A percentile compares a stretch with the other conserved stretches of the same genome.
These are phyloP conservation scores for Erebia epiphron DNA, from an alignment of 2,888 invertebrate species.

Conservation along the genomic window DNA sequence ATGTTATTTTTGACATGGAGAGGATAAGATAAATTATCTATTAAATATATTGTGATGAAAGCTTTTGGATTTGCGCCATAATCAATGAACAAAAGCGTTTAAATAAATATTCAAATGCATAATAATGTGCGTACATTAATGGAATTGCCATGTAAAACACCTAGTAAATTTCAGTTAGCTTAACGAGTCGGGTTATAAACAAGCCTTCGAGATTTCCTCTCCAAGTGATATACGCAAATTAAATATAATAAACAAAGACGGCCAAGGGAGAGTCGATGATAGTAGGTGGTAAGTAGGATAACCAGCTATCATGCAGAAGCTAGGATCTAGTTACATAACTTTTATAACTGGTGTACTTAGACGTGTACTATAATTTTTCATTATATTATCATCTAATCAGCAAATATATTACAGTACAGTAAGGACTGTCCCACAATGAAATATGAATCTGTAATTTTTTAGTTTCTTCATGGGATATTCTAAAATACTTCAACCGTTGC, in stretches of 20 bases:
- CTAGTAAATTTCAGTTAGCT: slow-evolving; percentile 41
- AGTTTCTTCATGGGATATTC: too few species aligned
- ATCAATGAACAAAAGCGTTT: slow-evolving; percentile 24
- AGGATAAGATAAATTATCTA: too few species aligned
- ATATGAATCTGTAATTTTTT: too few species aligned
- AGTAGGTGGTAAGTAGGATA: slow-evolving; percentile 25
- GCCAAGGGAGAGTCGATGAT: slow-evolving; percentile 33
- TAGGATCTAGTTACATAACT: background rate
- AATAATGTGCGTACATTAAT: slow-evolving; percentile 43
- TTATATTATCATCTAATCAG: too few species aligned
- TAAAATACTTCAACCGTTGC: too few species aligned
- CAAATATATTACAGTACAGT: too few species aligned
- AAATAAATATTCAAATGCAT: slow-evolving; percentile 32
- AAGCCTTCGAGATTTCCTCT: slow-evolving; percentile 37
- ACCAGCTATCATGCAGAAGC: slow-evolving; percentile 1
- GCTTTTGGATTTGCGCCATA: slow-evolving; percentile 8
- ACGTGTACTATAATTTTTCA: too few species aligned
- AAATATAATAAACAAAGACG: slow-evolving; percentile 41
- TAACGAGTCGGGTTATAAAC: slow-evolving; percentile 42
- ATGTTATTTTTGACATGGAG: too few species aligned
- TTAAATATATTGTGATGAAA: background rate
- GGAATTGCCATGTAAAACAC: slow-evolving; percentile 43
- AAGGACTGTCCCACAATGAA: too few species aligned
- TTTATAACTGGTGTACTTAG: background rate
- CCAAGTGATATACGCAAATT: slow-evolving; percentile 40